Base-by-base conservation (phyloP, 2,797 vertebrate species). In the Toxotes lorentzi region DNA sequence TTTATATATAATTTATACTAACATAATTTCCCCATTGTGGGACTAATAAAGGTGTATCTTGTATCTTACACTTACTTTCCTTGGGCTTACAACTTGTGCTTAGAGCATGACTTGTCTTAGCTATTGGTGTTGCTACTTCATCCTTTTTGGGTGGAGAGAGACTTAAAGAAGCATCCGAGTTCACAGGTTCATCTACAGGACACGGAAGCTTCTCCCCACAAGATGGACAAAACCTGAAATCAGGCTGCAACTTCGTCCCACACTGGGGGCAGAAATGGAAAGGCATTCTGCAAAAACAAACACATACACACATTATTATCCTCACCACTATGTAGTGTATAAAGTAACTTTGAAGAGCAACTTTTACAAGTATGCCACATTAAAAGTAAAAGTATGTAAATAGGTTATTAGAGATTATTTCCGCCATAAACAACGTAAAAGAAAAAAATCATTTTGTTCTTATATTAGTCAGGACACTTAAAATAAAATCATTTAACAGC, bases 201-300 rank as follows among this genome's bases (percentile, higher is more conserved):
- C 76, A 51, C 7, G 95, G 94, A 47, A 97, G 85, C 81, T 89
- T 91, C 34, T 90, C 87, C 7, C 97, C 97, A 45, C 97, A 98
- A 0, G 92, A 92, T 0, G 97, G 97, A 87, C 97, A 99, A 79
- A 97, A 99, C 54, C 81, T 95, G 86, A 97, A 99, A 0, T 54
- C 43, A 3, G 93, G 85, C 82, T 96, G 86, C 59, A 96, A 83
- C 83, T 92, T 94, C 56, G 89, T 77, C 78, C 97, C 96, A 90
- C 97, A 99, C 4, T 94, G 90, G n/a, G 97, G 95, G 79, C 97
- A 99, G 93, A 96, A 98, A 54, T 86, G 84, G 81, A 94, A 90
- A 69, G 89, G 76, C 95, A 95, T 96, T 78, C 96, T 96, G 90
- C 48, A 89, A 73, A 32, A 83, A 10, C 5, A 38, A 70, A 82